Evolutionary conservation across 2,888 invertebrate species (phyloP).

Genomic region (Apamea epomidion): DNA sequence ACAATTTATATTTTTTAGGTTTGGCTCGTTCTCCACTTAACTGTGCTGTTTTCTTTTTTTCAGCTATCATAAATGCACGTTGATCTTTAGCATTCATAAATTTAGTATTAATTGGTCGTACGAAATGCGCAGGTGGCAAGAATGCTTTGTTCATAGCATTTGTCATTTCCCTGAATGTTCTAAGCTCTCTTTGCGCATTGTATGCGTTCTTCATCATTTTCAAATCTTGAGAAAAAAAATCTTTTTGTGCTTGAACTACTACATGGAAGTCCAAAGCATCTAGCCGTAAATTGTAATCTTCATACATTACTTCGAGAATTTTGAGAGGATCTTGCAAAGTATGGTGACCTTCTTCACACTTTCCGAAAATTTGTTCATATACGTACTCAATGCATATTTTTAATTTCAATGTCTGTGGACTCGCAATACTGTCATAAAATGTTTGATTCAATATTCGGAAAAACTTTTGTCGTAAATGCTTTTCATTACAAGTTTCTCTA

Average conservation of each 20-base stretch:
- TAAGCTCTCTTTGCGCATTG: constrained; percentile 83
- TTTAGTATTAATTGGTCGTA: constrained; percentile 78
- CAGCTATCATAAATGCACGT: constrained; percentile 73
- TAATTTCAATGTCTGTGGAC: constrained; percentile 82
- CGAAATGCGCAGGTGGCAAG: constrained; percentile 79
- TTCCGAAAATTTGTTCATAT: constrained; percentile 86
- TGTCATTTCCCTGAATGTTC: constrained; percentile 86
- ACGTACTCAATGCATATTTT: constrained; percentile 88
- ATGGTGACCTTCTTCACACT: constrained; percentile 87
- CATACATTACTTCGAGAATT: constrained; percentile 86
- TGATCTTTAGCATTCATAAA: constrained; percentile 82
- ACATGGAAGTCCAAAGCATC: constrained; percentile 85
- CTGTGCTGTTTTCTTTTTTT: constrained; percentile 71
- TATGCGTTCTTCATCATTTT: constrained; percentile 85
- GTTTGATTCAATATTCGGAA: constrained; percentile 83
- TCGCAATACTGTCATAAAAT: constrained; percentile 86
- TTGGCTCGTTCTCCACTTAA: constrained; percentile 70
- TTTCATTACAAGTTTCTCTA: constrained; percentile 83
- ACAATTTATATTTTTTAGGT: constrained; percentile 78
- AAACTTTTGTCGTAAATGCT: constrained; percentile 83
- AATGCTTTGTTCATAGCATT: constrained; percentile 87
- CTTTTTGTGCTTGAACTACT: constrained; percentile 84
- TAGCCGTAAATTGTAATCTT: constrained; percentile 84
- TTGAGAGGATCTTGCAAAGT: constrained; percentile 86
- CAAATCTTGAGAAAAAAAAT: constrained; percentile 86